A percentile compares a stretch with the other conserved stretches of the same genome.
phyloP scores from a whole-genome alignment of 2,113 vertebrate genomes.

The Rhynchopsitta pachyrhyncha region DNA sequence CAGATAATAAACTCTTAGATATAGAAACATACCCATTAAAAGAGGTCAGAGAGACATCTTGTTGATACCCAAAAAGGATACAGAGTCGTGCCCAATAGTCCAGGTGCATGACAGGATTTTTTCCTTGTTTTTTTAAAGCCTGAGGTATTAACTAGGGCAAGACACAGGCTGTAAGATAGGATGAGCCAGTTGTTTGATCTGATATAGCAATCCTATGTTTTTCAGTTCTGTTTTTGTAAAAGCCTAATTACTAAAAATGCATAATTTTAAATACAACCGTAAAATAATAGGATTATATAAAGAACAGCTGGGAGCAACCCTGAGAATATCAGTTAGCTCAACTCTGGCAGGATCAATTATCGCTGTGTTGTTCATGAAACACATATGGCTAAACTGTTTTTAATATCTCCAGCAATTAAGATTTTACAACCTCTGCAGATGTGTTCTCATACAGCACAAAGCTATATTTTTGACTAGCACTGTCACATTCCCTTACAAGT shows the following conservation, averaged over 20 bases:
- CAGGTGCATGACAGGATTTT: fast-evolving
- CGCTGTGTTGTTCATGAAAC: not conserved
- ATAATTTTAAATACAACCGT: not conserved
- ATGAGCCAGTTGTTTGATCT: not conserved
- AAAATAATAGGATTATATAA: not conserved
- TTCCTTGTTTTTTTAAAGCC: not conserved
- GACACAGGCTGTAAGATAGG: not conserved
- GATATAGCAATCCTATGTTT: not conserved
- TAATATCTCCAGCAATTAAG: constrained; percentile 39
- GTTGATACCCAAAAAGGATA: fast-evolving
- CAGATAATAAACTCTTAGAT: not conserved
- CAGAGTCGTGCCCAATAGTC: not conserved
- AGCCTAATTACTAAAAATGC: not conserved
- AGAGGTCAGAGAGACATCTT: not conserved
- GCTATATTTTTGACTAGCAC: not conserved
- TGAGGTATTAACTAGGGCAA: not conserved
- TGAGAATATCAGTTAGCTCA: not conserved
- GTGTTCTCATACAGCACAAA: not conserved
- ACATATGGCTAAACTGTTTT: not conserved
- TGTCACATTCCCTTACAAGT: not conserved
- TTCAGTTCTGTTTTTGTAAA: not conserved
- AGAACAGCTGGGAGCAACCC: not conserved
- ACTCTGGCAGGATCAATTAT: not conserved
- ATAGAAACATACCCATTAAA: not conserved
- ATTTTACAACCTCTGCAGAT: constrained; percentile 10